Base-by-base conservation (phyloP, 2,797 vertebrate species). In the Alosa sapidissima region DNA sequence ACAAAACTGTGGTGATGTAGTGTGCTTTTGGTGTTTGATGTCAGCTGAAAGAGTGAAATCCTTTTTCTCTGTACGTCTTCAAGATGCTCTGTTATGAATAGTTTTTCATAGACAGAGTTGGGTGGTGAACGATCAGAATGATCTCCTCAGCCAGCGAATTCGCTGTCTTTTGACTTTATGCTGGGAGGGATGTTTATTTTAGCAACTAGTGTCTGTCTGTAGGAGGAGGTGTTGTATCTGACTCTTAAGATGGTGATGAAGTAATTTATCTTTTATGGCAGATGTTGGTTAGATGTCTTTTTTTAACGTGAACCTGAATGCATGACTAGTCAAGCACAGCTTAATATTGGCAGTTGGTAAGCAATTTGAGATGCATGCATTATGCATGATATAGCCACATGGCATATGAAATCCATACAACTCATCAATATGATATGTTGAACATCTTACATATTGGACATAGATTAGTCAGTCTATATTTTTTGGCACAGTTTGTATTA, bases 151-250 rank as follows among this genome's bases (percentile, higher is more conserved):
- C 68, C 7, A 5, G 16, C 68, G 45, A 16, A 41, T 75, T 5
- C 0, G n/a, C 8, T 24, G 16, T 41, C 19, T 78, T 78, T 78
- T 41, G 36, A 36, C 36, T 45, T 36, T 41, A 5, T 21, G 36
- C 72, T 47, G 72, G 72, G 7, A 47, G 72, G 36, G 36, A 19
- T 78, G 16, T 78, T 78, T 78, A 78, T 78, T 75, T 75, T 75
- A 14, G 68, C 11, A 75, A 36, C 33, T 75, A 19, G 4, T 65
- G 13, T 36, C 33, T 72, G 65, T 62, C 21, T 62, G 58, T n/a
- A 24, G 58, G n/a, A 62, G n/a, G 58, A 10, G 58, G 58, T 62
- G n/a, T 72, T 72, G 55, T 21, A 72, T 36, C 24, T 68, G 60
- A 9, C 60, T 28, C 60, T 28, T 19, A 21, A 58, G 19, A 19